Evolutionary conservation across 1,140 invertebrate genomes (phyloP).

Genomic region (Temnothorax curvispinosus): DNA sequence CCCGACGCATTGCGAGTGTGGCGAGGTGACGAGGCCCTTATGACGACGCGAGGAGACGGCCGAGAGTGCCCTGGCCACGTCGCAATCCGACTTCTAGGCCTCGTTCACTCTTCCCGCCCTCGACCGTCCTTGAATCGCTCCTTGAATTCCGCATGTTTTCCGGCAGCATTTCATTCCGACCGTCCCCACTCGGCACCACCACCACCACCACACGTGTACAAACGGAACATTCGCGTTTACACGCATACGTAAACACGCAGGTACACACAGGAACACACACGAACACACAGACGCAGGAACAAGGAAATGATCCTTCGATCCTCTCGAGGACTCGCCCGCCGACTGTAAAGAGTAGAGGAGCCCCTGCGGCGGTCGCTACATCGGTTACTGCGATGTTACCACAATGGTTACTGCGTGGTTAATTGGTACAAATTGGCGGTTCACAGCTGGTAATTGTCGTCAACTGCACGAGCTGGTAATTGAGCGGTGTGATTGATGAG

Average conservation of each 20-base stretch:
- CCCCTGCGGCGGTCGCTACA: not conserved
- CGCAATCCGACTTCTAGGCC: conserved; percentile 83
- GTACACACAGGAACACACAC: conserved; percentile 6
- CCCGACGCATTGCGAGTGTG: conserved; percentile 85
- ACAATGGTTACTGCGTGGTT: conserved; percentile 8
- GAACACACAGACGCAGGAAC: not conserved
- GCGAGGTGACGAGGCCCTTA: conserved; percentile 87
- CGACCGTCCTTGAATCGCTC: conserved; percentile 52
- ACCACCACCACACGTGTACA: conserved; percentile 12
- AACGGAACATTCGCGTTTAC: conserved; percentile 30
- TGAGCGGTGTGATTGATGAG: conserved; percentile 5
- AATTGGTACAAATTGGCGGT: conserved; percentile 32
- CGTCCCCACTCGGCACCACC: not conserved
- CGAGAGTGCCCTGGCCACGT: conserved; percentile 87
- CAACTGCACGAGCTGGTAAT: not conserved
- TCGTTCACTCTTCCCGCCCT: conserved; percentile 40
- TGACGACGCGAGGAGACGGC: conserved; percentile 89
- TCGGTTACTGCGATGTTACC: conserved; percentile 12
- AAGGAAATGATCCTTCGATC: conserved; percentile 53
- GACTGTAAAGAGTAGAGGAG: conserved; percentile 14
- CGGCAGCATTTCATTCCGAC: conserved; percentile 27
- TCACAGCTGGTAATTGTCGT: conserved; percentile 22
- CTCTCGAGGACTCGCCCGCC: conserved; percentile 12
- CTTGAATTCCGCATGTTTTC: conserved; percentile 42
- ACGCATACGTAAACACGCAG: conserved; percentile 6